Conservation (phyloP, 2,797 vertebrate genomes). For the Chaetodon trifasciatus region DNA sequence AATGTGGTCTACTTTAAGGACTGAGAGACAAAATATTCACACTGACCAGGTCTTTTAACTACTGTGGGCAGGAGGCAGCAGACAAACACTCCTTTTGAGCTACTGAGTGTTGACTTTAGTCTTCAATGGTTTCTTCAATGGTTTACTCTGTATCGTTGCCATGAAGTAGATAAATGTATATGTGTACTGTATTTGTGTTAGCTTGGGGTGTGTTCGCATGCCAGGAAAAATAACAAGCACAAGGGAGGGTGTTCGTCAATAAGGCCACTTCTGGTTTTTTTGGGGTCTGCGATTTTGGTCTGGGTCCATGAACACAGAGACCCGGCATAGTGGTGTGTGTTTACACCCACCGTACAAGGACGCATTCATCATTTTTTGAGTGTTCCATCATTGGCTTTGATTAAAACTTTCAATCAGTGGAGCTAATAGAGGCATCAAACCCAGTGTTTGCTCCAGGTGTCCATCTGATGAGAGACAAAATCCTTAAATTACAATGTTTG, state of each 20-base stretch:
- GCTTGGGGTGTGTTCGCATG: constrained; percentile 72
- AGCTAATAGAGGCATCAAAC: constrained; percentile 43
- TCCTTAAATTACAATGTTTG: constrained; percentile 37
- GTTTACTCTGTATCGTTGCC: constrained; percentile 73
- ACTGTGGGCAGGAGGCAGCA: constrained; percentile 29
- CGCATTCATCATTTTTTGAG: constrained; percentile 66
- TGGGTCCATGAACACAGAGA: constrained; percentile 63
- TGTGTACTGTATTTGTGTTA: constrained; percentile 81
- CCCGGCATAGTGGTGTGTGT: constrained; percentile 61
- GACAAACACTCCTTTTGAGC: constrained; percentile 75
- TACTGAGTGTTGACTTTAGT: constrained; percentile 76
- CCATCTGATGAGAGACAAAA: constrained; percentile 48
- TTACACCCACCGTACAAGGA: constrained; percentile 63
- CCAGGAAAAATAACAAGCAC: constrained; percentile 82
- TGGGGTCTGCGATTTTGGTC: constrained; percentile 73
- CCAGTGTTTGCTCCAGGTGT: constrained; percentile 62
- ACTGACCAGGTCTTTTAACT: constrained; percentile 41
- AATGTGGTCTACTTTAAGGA: constrained; percentile 41
- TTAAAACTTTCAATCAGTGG: constrained; percentile 66
- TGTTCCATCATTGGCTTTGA: constrained; percentile 64
- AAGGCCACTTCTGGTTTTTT: constrained; percentile 73
- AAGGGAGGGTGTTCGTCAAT: constrained; percentile 81
- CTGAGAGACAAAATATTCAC: constrained; percentile 49
- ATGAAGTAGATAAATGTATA: constrained; percentile 76
- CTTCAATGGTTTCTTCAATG: constrained; percentile 78